A percentile compares a stretch with the other conserved stretches of the same genome.
Evolutionary conservation across 1,140 invertebrate genomes (phyloP).

Genomic region (Helicorthomorpha holstii): DNA sequence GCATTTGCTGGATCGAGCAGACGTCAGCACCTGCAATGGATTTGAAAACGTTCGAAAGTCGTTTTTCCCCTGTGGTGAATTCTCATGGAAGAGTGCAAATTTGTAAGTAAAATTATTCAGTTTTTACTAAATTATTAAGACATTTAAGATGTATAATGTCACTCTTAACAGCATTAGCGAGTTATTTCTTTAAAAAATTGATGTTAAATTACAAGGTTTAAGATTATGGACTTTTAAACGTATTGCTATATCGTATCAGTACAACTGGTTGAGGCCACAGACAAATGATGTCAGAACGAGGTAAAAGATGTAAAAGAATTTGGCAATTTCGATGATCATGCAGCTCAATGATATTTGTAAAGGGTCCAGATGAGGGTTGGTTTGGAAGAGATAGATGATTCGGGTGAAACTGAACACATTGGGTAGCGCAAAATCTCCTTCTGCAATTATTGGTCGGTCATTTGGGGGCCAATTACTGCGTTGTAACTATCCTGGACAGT

Average conservation of each 20-base stretch:
- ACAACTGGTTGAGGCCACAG: constrained; percentile 33
- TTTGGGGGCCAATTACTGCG: constrained; percentile 35
- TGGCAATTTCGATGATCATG: constrained; percentile 37
- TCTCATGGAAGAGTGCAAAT: too few relatives aligned
- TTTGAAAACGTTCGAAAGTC: too few relatives aligned
- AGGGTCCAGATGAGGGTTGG: constrained; percentile 39
- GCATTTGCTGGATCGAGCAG: too few relatives aligned
- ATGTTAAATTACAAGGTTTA: too few relatives aligned
- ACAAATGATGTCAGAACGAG: constrained; percentile 25
- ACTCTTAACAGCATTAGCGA: too few relatives aligned
- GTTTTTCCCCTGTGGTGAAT: too few relatives aligned
- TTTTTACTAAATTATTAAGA: too few relatives aligned
- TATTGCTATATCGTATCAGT: constrained; percentile 42
- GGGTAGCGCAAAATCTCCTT: constrained; percentile 38
- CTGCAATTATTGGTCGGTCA: constrained; percentile 38
- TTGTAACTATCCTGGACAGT: constrained; percentile 15
- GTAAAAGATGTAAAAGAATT: constrained; percentile 32
- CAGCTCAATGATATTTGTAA: constrained; percentile 37
- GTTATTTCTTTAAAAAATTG: too few relatives aligned
- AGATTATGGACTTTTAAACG: constrained; percentile 19
- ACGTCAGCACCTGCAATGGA: too few relatives aligned
- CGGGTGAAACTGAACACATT: constrained; percentile 40
- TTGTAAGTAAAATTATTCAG: too few relatives aligned
- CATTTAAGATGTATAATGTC: too few relatives aligned
- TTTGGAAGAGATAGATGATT: constrained; percentile 39